Base-by-base conservation (phyloP, 2,888 invertebrate genomes). In the Cantharis flavilabris region DNA sequence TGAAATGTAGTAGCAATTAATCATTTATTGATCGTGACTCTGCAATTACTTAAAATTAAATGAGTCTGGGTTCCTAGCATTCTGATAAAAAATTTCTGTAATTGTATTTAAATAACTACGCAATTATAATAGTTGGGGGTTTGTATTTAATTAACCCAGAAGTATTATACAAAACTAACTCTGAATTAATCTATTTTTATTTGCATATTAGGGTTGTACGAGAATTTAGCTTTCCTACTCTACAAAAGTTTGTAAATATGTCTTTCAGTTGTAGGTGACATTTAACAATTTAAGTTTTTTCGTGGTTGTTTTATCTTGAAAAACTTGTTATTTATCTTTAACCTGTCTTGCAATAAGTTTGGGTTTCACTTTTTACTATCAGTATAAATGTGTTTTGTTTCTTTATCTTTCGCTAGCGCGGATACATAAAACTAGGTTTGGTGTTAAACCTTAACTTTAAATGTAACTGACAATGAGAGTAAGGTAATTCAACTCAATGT, bases 241-340 rank as follows among this genome's bases (percentile, higher is more conserved):
- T 72, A 76, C 78, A 78, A 81, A 75, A 81, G 80, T 78, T 83
- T 83, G 81, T 83, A 83, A 83, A 83, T 83, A 82, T 83, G 83
- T 83, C 82, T 82, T 80, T 81, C 81, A 81, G 81, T 83, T 83
- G 83, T 80, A 75, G 79, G 80, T 81, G 83, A 83, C 83, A 74
- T 83, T 83, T 82, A 83, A 83, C 82, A 83, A 83, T 83, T 82
- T 83, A 83, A 83, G 82, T 82, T 83, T 83, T 83, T 83, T 81
- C 79, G 78, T 79, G 75, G 75, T 75, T 73, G 76, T 64, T 82
- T 83, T 83, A 83, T 83, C 83, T 81, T 23, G 69, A 16, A 69
- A 76, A 78, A 79, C 74, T 80, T 80, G 76, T 77, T 82, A 81
- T 81, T 83, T 82, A 82, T 82, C 80, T 82, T 79, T 72, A 71